Conservation (phyloP, 2,888 invertebrate species). For the Drosophila pseudotalamancana region DNA sequence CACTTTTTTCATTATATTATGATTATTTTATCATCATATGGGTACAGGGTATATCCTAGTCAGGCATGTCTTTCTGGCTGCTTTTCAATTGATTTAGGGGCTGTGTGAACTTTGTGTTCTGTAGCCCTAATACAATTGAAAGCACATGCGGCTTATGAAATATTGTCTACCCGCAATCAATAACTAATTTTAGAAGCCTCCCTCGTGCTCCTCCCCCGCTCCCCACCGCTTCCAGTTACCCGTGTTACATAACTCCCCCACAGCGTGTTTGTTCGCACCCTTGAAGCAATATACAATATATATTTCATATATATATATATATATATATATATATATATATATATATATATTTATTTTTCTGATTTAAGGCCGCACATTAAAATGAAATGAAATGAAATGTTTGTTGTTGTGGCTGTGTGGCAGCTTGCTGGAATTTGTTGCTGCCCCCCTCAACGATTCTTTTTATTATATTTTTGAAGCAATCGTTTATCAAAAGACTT, state of each 20-base stretch:
- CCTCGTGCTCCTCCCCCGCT: too few species aligned
- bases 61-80: background rate
- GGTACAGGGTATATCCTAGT: background rate
- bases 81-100: constrained; percentile 19
- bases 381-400: constrained; percentile 47
- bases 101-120: constrained; percentile 3
- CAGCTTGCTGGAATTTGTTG: constrained; percentile 54
- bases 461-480: constrained; percentile 27
- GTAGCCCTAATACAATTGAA: constrained; percentile 29
- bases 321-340: constrained; percentile 1
- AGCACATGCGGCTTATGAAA: constrained; percentile 46
- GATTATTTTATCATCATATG: background rate
- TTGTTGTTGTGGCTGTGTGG: background rate
- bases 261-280: constrained; percentile 43
- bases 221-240: background rate
- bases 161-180: constrained; percentile 43
- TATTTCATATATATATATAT: too few species aligned
- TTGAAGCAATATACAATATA: too few species aligned
- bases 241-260: constrained; percentile 17
- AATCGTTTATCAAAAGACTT: constrained; percentile 68
- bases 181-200: constrained; percentile 56
- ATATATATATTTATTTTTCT: constrained; percentile 15
- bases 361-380: constrained; percentile 71
- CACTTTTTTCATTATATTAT: too few species aligned
- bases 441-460: constrained; percentile 11